A percentile compares a stretch with the other conserved stretches of the same genome.
Evolutionary conservation across 2,797 vertebrate species (phyloP).

Genomic region (Dicrostonyx torquatus): DNA sequence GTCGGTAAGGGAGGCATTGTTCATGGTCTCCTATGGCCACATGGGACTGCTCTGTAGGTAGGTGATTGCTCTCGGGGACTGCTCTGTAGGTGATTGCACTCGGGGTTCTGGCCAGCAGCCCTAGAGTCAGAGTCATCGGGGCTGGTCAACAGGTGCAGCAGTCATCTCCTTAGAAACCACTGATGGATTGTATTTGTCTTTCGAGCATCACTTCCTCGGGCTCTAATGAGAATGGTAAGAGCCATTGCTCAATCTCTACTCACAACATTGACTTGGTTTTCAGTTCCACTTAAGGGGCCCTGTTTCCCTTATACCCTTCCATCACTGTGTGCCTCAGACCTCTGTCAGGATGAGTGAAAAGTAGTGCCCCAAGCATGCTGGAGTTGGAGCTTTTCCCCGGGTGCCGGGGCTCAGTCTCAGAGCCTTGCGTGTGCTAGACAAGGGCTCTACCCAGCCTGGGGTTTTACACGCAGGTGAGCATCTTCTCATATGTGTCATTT

Average conservation of each 20-base stretch:
- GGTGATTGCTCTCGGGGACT: background rate
- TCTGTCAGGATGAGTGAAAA: background rate
- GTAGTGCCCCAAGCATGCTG: background rate
- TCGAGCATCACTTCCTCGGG: no score
- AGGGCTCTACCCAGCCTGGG: background rate
- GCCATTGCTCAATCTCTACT: background rate
- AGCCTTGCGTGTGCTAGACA: background rate
- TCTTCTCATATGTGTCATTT: background rate
- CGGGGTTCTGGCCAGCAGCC: background rate
- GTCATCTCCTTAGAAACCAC: background rate
- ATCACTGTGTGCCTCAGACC: accelerated
- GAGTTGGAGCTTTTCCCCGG: background rate
- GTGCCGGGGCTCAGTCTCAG: background rate
- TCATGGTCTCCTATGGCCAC: background rate
- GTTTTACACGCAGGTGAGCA: background rate
- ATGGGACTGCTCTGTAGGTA: background rate
- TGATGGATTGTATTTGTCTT: background rate
- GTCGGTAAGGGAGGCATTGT: background rate
- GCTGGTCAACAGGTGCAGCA: background rate
- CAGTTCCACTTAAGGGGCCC: background rate
- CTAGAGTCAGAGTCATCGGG: background rate
- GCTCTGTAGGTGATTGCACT: background rate
- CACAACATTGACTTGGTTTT: background rate
- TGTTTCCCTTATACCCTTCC: background rate
- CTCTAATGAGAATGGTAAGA: background rate